Percentiles rank a stretch among this genome's conserved stretches.
phyloP scores from a whole-genome alignment of 1,140 invertebrate genomes.

The Dysdera silvatica region DNA sequence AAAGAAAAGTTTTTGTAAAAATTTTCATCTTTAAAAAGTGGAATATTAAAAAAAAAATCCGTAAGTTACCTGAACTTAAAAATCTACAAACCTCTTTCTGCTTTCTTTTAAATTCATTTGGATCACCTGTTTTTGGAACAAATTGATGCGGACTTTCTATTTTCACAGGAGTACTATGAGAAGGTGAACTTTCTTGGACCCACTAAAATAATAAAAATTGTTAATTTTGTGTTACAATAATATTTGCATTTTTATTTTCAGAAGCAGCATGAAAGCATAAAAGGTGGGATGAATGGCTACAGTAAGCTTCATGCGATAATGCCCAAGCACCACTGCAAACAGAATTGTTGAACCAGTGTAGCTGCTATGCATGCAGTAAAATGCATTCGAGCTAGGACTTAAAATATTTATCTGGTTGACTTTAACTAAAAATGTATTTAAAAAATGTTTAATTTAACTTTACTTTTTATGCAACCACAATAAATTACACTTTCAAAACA shows the following conservation, averaged over 20 bases:
- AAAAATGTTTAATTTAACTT: too few relatives aligned
- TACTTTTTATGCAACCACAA: too few relatives aligned
- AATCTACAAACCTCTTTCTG: constrained; percentile 78
- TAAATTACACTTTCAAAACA: too few relatives aligned
- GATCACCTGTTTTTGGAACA: constrained; percentile 90
- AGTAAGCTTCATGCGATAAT: neutral
- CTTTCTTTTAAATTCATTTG: constrained; percentile 92
- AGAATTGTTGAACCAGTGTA: too few relatives aligned
- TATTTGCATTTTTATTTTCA: neutral
- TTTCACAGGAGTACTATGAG: constrained; percentile 82
- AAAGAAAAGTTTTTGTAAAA: neutral
- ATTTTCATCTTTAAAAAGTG: too few relatives aligned
- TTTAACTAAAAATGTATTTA: too few relatives aligned
- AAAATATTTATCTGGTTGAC: too few relatives aligned
- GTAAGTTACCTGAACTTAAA: neutral
- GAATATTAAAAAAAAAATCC: neutral
- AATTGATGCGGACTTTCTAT: constrained; percentile 91
- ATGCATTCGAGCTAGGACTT: too few relatives aligned
- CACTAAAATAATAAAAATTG: constrained; percentile 57
- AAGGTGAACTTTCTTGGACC: constrained; percentile 87
- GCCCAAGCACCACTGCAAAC: too few relatives aligned
- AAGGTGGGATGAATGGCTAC: too few relatives aligned
- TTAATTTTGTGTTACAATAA: neutral
- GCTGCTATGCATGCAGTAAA: too few relatives aligned
- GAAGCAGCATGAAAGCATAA: too few relatives aligned